phyloP scores from a whole-genome alignment of 2,113 vertebrate species.

The Charadrius vociferus region DNA sequence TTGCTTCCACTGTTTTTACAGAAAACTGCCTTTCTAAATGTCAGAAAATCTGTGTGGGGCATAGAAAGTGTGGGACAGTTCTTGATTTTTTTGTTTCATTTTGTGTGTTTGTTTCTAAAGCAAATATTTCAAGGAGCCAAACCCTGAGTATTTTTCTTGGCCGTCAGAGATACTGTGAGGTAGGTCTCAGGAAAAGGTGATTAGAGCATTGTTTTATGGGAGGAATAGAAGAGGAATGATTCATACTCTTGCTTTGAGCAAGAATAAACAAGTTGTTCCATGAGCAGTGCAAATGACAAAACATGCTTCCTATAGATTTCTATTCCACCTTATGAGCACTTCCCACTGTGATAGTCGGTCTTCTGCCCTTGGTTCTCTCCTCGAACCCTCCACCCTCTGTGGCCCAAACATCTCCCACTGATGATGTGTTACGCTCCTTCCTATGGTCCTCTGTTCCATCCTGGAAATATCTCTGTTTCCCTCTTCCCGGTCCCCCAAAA shows the following conservation, averaged over 20 bases:
- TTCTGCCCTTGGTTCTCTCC: neutral
- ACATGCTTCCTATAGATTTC: neutral
- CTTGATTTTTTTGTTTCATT: neutral
- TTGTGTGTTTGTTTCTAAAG: neutral
- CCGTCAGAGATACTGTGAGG: neutral
- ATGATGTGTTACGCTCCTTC: neutral
- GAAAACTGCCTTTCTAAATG: neutral
- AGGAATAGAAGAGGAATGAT: neutral
- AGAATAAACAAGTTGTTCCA: neutral
- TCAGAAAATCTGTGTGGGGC: neutral
- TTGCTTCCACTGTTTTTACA: neutral
- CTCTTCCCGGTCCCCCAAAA: rapidly evolving
- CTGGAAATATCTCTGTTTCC: neutral
- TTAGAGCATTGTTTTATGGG: neutral
- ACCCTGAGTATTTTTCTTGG: neutral
- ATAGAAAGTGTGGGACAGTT: neutral
- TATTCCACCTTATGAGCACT: neutral
- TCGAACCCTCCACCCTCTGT: neutral
- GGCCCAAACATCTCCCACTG: neutral
- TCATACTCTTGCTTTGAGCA: neutral
- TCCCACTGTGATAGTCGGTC: neutral
- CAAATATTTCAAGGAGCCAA: neutral
- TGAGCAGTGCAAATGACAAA: neutral
- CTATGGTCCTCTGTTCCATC: rapidly evolving
- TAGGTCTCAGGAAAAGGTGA: neutral